Evolutionary conservation across 2,888 invertebrate species (phyloP).

Genomic region (Sarcophaga variegata): DNA sequence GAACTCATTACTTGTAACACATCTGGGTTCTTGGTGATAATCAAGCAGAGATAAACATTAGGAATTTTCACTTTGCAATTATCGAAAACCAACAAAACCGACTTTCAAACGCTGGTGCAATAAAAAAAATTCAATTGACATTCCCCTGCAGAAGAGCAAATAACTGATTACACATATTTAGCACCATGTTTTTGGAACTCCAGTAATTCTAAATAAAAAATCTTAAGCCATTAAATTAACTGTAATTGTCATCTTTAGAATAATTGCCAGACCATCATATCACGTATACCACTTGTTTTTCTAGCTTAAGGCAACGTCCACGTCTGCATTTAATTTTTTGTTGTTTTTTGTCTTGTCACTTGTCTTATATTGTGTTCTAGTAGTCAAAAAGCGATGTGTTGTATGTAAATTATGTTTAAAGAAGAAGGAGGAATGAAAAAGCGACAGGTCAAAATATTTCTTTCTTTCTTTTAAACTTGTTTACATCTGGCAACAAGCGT

Average conservation of each 20-base stretch:
- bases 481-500: not conserved
- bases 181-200: too few relatives aligned
- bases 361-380: not conserved
- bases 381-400: not conserved
- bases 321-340: not conserved
- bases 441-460: constrained; percentile 9
- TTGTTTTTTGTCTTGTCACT: not conserved
- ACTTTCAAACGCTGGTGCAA: too few relatives aligned
- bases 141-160: too few relatives aligned
- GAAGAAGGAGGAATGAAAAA: not conserved
- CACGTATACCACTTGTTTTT: constrained; percentile 20
- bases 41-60: too few relatives aligned
- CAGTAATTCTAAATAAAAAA: too few relatives aligned
- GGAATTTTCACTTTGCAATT: too few relatives aligned
- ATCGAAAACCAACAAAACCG: too few relatives aligned
- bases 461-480: constrained; percentile 44
- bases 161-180: too few relatives aligned
- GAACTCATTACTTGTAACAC: too few relatives aligned
- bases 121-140: too few relatives aligned
- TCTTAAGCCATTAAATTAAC: not conserved
- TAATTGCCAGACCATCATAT: not conserved
- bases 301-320: not conserved
- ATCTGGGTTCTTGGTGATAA: too few relatives aligned
- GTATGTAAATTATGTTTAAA: constrained; percentile 30
- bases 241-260: constrained; percentile 12